Percentiles rank a stretch among this genome's conserved stretches.
Conservation (phyloP, 2,113 vertebrate species). For the Atrichornis clamosus region DNA sequence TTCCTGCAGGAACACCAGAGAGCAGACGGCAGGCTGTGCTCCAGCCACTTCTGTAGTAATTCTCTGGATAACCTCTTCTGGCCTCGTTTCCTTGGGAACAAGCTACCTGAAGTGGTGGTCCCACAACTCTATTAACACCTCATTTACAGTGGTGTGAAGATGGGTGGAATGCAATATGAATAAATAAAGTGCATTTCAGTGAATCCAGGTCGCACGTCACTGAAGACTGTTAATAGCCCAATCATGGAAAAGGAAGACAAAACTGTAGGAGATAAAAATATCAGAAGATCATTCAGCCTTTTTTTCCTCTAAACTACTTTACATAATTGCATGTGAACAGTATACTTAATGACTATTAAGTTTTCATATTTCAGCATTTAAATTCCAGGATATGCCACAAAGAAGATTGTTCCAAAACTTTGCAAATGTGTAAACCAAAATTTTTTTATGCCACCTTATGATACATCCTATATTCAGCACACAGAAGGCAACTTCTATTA, state of each 20-base stretch:
- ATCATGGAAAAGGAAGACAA: not conserved
- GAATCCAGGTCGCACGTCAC: not conserved
- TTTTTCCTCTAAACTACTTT: not conserved
- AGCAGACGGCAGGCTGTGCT: not conserved
- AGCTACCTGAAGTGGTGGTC: not conserved
- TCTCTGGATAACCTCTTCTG: not conserved
- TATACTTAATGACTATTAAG: not conserved
- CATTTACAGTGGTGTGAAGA: not conserved
- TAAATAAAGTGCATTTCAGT: not conserved
- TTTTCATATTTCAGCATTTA: not conserved
- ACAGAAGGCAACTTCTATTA: not conserved
- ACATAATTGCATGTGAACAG: not conserved
- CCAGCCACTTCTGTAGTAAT: not conserved
- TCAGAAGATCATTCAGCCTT: not conserved
- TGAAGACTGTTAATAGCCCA: not conserved
- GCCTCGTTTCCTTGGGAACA: not conserved
- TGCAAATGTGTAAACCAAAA: not conserved
- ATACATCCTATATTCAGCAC: not conserved
- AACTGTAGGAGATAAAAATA: not conserved
- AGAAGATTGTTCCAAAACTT: not conserved
- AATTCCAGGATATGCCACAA: not conserved
- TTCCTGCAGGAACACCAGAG: fast-evolving
- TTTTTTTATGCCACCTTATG: not conserved
- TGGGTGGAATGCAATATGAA: not conserved
- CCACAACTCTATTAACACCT: not conserved